Base-by-base conservation (phyloP, 1,140 invertebrate genomes). In the Drosophila pseudoananassae region DNA sequence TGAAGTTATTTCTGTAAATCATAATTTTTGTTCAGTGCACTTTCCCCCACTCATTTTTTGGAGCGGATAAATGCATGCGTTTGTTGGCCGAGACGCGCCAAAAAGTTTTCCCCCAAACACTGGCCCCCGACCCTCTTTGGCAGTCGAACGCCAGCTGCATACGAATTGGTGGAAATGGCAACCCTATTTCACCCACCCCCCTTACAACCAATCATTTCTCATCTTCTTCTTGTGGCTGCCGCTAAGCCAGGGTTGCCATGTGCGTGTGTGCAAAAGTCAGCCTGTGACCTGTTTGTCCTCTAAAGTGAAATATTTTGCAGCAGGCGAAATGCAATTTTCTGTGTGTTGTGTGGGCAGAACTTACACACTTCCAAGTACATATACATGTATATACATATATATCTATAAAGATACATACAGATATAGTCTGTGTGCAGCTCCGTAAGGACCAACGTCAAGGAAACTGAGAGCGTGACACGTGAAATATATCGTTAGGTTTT, bases 211-310 rank as follows among this genome's bases (percentile, higher is more conserved):
- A 6, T 14, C 40, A 14, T 17, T 43, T 43, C 14, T 14, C 40
- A 43, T 31, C 38, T 40, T 40, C 7, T 8, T 15, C 14, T 8
- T 17, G 12, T 23, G 20, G 40, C 40, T 31, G 55, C 38, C 14
- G 9, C 17, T 4, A 17, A 29, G 29, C 63, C 61, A 33, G 65
- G 64, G 49, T 29, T 69, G 43, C 43, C 38, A 58, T 61, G 45
- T 68, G 43, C 46, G 58, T 55, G 57, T 69, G 78, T 71, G 79
- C 58, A 72, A 87, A 85, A 87, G 83, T 87, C 82, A 87, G 87
- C 87, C 82, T 88, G 88, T 90, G 88, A 90, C 88, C 88, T 90
- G 88, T 90, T 90, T 85, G 88, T 90, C 88, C 88, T 90, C 88
- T 88, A 90, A 90, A 90, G 83, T 90, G 88, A 90, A 90, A 90